These are phyloP conservation scores for Eupristina koningsbergeri DNA, from an alignment of 1,140 invertebrate species.

Conservation along the genomic window DNA sequence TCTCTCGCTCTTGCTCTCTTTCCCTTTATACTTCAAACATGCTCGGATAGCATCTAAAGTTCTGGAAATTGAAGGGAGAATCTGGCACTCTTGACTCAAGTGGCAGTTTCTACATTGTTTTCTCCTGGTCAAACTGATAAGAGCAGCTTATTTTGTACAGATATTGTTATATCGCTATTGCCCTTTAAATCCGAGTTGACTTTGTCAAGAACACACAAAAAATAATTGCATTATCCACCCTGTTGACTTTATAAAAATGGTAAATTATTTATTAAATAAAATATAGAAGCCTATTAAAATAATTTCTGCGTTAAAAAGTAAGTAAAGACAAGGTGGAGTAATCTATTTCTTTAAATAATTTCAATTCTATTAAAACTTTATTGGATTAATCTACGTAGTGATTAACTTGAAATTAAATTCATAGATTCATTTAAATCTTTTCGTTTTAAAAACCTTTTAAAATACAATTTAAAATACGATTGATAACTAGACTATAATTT, in stretches of 20 bases:
- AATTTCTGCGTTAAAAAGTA: neutral
- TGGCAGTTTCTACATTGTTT: neutral
- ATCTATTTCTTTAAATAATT: too few species aligned
- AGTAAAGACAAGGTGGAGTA: too few species aligned
- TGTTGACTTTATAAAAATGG: neutral
- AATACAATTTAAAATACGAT: too few species aligned
- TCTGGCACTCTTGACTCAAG: constrained; percentile 8
- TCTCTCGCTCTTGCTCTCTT: neutral
- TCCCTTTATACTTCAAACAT: neutral
- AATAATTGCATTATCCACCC: neutral
- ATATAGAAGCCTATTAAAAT: too few species aligned
- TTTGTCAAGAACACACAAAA: neutral
- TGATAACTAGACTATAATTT: too few species aligned
- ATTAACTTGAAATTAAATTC: too few species aligned
- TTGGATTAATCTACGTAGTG: too few species aligned
- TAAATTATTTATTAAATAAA: neutral
- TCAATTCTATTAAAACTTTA: too few species aligned
- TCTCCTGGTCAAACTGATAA: neutral
- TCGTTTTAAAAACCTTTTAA: too few species aligned
- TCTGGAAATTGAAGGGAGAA: constrained; percentile 30
- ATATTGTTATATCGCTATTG: neutral
- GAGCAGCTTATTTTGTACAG: neutral
- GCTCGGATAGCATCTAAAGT: neutral
- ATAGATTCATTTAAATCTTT: too few species aligned
- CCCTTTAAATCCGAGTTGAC: neutral